phyloP scores from a whole-genome alignment of 2,797 vertebrate species.

The Uromys caudimaculatus region DNA sequence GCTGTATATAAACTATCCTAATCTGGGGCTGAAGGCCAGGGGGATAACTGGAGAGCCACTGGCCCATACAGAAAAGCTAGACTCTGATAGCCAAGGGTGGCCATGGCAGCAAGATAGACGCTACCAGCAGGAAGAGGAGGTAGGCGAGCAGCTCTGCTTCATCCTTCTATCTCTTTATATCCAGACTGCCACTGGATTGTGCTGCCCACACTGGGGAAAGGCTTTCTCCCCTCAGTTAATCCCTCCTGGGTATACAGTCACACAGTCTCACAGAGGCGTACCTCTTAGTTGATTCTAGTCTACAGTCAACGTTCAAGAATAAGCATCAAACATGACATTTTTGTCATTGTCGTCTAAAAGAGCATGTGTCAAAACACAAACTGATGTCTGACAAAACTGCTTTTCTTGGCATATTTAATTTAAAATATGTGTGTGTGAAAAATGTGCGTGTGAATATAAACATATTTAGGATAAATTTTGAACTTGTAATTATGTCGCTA shows the following conservation, averaged over 20 bases:
- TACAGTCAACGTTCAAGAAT: neutral
- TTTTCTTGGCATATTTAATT: neutral
- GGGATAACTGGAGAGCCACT: neutral
- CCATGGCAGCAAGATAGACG: neutral
- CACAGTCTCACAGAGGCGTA: neutral
- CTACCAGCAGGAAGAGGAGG: neutral
- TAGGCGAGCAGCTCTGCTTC: neutral
- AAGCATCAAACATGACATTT: neutral
- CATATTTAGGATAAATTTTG: neutral
- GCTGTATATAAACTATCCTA: neutral
- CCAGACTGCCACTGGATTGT: neutral
- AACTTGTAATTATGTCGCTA: neutral
- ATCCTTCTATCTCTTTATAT: neutral
- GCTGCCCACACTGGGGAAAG: neutral
- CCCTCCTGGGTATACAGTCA: neutral
- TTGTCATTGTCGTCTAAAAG: neutral
- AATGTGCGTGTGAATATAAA: neutral
- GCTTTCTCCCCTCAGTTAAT: neutral
- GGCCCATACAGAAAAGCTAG: neutral
- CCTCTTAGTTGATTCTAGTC: neutral
- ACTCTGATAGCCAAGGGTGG: neutral
- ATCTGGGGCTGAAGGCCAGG: neutral
- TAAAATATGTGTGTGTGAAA: neutral
- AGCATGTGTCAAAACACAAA: neutral
- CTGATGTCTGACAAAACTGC: neutral